Percentiles rank a stretch among this genome's conserved stretches.
These are phyloP conservation scores for Rafetus swinhoei DNA, from an alignment of 2,113 vertebrate species.

Conservation along the genomic window DNA sequence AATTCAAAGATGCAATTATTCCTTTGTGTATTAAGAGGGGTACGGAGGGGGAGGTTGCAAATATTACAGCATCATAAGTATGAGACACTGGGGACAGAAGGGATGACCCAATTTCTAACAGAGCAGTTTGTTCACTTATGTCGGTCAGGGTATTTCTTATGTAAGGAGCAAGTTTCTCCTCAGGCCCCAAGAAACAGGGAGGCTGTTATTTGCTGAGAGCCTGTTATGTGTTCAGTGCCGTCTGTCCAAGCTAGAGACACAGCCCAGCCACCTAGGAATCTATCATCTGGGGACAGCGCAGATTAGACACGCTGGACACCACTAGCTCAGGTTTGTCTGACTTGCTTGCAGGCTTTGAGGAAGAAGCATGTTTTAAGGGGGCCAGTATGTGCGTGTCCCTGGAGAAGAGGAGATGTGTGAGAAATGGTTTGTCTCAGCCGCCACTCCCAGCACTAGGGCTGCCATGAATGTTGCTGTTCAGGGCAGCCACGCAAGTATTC, in stretches of 20 bases:
- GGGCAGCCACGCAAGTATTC: not conserved
- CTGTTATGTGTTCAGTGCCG: not conserved
- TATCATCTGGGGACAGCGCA: not conserved
- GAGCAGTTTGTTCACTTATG: not conserved
- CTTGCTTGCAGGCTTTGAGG: not conserved
- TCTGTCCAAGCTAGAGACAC: not conserved
- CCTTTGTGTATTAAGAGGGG: not conserved
- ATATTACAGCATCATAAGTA: not conserved
- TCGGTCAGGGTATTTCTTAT: not conserved
- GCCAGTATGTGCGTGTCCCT: not conserved
- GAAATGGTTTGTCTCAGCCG: not conserved
- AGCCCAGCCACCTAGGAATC: not conserved
- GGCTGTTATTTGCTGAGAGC: not conserved
- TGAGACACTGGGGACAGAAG: not conserved
- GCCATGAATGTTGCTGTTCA: not conserved
- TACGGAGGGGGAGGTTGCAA: not conserved
- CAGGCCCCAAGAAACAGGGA: not conserved
- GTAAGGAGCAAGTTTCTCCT: not conserved
- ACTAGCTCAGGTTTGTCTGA: not conserved
- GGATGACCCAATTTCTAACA: not conserved
- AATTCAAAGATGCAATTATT: not conserved
- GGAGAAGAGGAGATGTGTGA: not conserved
- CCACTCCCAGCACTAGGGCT: not conserved
- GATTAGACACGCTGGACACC: not conserved
- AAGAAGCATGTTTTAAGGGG: not conserved